Conservation (phyloP, 2,113 vertebrate genomes). For the Lampris incognitus region DNA sequence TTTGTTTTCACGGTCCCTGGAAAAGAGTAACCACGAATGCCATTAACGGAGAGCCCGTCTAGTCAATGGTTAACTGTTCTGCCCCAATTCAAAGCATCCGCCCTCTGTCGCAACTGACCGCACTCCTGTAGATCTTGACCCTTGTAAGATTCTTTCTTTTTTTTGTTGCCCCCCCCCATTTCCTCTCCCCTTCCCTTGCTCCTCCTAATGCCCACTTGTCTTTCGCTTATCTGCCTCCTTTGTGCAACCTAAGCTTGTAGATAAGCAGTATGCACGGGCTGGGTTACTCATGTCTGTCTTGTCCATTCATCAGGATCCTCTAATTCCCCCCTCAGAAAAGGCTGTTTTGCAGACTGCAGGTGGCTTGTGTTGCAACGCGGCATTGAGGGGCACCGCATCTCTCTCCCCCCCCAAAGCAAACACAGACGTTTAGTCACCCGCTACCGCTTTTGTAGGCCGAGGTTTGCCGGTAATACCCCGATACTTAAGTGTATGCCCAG, state of each 20-base stretch:
- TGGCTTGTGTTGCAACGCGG: slow-evolving; percentile 64
- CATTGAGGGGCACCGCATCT: slow-evolving; percentile 45
- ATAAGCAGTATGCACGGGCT: slow-evolving; percentile 73
- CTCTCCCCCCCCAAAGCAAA: slow-evolving; percentile 53
- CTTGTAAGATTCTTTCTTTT: slow-evolving; percentile 19
- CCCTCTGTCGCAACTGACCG: slow-evolving; percentile 63
- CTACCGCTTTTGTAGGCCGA: slow-evolving; percentile 64
- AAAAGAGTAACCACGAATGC: slow-evolving; percentile 64
- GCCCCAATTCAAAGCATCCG: slow-evolving; percentile 63
- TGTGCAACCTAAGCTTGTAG: slow-evolving; percentile 78
- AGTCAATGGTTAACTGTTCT: slow-evolving; percentile 82
- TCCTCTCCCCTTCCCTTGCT: slow-evolving; percentile 52
- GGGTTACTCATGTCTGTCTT: slow-evolving; percentile 77
- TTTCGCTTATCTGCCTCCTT: slow-evolving; percentile 74
- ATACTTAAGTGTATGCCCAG: slow-evolving; percentile 47
- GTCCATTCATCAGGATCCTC: slow-evolving; percentile 75
- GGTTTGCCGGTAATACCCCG: slow-evolving; percentile 54
- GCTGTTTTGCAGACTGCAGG: slow-evolving; percentile 69
- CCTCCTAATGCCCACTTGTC: slow-evolving; percentile 50
- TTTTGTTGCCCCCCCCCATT: slow-evolving; percentile 15
- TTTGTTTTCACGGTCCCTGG: slow-evolving; percentile 61
- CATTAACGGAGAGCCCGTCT: slow-evolving; percentile 49
- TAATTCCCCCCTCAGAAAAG: slow-evolving; percentile 66
- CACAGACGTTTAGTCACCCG: slow-evolving; percentile 75
- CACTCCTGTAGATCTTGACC: slow-evolving; percentile 60